Conservation (phyloP, 2,113 vertebrate species). For the Cinclus mexicanus region DNA sequence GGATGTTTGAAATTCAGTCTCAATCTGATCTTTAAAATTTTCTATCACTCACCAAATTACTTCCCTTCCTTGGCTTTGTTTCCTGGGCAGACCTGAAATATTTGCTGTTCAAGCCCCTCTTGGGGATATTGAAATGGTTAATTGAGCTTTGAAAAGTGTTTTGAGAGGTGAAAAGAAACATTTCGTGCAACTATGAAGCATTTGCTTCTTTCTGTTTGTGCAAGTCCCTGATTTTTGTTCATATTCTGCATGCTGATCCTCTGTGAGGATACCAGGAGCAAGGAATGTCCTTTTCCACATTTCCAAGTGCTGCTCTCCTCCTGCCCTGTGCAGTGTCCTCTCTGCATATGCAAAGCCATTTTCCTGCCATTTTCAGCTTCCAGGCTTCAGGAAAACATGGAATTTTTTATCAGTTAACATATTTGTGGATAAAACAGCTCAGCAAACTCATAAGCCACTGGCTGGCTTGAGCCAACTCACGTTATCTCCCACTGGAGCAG, state of each 20-base stretch:
- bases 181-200: background rate
- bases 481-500: background rate
- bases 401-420: background rate
- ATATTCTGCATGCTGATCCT: background rate
- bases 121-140: background rate
- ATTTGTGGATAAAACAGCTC: background rate
- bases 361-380: background rate
- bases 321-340: background rate
- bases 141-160: background rate
- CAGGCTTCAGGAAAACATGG: background rate
- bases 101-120: background rate
- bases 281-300: background rate
- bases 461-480: background rate
- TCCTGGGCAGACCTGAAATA: background rate
- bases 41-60: background rate
- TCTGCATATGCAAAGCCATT: background rate
- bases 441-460: background rate
- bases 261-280: background rate
- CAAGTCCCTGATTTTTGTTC: accelerated
- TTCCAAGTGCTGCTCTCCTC: background rate
- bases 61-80: background rate
- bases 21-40: background rate
- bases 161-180: background rate
- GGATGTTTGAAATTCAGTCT: background rate
- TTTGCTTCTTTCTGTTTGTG: background rate